Base-by-base conservation (phyloP, 2,797 vertebrate genomes). In the Eleutherodactylus coqui region DNA sequence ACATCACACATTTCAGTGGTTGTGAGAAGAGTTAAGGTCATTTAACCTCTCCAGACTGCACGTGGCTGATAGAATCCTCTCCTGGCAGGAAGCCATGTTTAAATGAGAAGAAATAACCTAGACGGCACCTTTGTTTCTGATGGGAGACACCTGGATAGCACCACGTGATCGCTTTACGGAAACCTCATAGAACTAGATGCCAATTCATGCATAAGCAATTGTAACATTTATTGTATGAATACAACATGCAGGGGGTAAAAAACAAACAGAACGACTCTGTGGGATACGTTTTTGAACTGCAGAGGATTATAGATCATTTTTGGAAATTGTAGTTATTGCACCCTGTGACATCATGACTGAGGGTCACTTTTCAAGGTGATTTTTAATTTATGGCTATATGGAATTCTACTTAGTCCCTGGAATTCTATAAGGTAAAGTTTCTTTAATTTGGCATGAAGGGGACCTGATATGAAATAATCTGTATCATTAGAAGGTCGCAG, bases 21-120 rank as follows among this genome's bases (percentile, higher is more conserved):
- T 53, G 49, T 27, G 53, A 55, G 53, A 73, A 73, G 80, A 41
- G 80, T 73, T 53, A 43, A 73, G 80, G 69, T 82, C 64, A 73
- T 16, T 29, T 58, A 55, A 82, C 80, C 80, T 67, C 64, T 73
- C 64, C 67, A 49, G 64, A 72, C 80, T 58, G 47, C 80, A 38
- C 80, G 36, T 24, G 80, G 80, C 67, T 55, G 38, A 34, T 51
- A 51, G 49, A 70, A 55, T 13, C 80, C 79, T 38, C 24, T 55
- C 49, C 43, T 81, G 79, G 79, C 79, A 47, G 32, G n/a, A 69
- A 69, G 41, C 79, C 79, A 72, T 29, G 80, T 55, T 55, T 55
- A 58, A 82, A 82, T 73, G 32, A 82, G 67, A 38, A 72, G 62
- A 47, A 81, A 51, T 69, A 81, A 81, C 45, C 43, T 73, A 53